Conservation (phyloP, 1,140 invertebrate genomes). For the Drosophila miranda region DNA sequence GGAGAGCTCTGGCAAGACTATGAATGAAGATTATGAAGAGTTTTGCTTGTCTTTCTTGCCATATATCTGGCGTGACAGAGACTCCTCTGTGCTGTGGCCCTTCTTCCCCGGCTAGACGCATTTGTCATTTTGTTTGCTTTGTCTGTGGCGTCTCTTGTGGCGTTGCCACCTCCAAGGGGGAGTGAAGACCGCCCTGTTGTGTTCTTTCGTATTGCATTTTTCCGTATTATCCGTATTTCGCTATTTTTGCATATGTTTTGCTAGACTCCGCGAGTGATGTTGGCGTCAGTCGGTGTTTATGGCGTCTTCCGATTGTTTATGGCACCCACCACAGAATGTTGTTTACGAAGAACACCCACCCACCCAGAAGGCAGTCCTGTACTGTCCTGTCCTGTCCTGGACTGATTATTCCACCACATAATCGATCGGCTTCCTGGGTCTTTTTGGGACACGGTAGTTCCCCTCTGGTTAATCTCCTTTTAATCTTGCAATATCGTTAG, state of each 20-base stretch:
- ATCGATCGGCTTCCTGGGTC: not conserved
- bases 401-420: slow-evolving; percentile 7
- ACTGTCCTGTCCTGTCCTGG: not conserved
- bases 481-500: slow-evolving; percentile 71
- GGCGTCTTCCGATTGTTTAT: slow-evolving; percentile 51
- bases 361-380: slow-evolving; percentile 25
- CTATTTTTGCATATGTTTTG: slow-evolving; percentile 43
- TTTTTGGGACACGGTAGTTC: not conserved
- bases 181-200: slow-evolving; percentile 24
- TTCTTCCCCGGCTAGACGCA: slow-evolving; percentile 64
- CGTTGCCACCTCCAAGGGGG: slow-evolving; percentile 18
- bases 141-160: not conserved
- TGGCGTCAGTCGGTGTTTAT: slow-evolving; percentile 58
- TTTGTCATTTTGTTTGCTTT: slow-evolving; percentile 61
- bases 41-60: not conserved
- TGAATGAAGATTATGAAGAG: no score
- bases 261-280: slow-evolving; percentile 11
- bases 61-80: slow-evolving; percentile 4
- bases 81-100: not conserved
- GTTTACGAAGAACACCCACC: slow-evolving; percentile 39
- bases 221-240: slow-evolving; percentile 7
- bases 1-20: not conserved
- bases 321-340: slow-evolving; percentile 52
- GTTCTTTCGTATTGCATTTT: slow-evolving; percentile 43
- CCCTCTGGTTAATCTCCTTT: slow-evolving; percentile 40